Evolutionary conservation across 2,113 vertebrate species (phyloP).

Genomic region (Chloropsis cyanopogon): DNA sequence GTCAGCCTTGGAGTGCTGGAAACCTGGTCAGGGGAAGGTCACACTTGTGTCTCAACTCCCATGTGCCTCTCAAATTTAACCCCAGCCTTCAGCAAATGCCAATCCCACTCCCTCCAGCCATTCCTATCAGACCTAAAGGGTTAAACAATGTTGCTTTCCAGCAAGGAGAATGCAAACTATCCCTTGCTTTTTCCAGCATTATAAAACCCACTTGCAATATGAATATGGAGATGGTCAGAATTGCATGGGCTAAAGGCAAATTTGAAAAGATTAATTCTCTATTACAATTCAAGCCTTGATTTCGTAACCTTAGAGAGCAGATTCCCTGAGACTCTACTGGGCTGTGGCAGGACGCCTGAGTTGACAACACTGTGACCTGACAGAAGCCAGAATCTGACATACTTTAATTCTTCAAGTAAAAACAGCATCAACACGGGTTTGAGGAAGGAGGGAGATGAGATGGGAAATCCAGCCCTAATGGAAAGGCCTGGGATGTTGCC

Average conservation of each 20-base stretch:
- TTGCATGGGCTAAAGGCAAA: not conserved
- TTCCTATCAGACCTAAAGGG: not conserved
- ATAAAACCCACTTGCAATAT: constrained; percentile 39
- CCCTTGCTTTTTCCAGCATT: constrained; percentile 17
- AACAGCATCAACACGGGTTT: not conserved
- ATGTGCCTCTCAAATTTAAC: accelerated
- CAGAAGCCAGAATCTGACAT: not conserved
- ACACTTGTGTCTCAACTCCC: not conserved
- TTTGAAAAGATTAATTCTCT: constrained; percentile 20
- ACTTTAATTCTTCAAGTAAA: not conserved
- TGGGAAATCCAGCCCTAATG: not conserved
- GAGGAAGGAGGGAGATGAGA: not conserved
- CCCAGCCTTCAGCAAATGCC: not conserved
- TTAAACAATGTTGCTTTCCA: not conserved
- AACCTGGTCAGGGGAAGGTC: not conserved
- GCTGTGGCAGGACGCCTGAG: not conserved
- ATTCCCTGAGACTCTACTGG: not conserved
- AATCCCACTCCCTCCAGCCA: not conserved
- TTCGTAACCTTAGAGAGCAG: not conserved
- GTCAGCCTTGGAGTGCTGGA: not conserved
- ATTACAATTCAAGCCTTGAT: not conserved
- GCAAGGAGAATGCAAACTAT: not conserved
- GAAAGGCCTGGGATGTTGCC: not conserved
- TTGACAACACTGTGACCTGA: not conserved
- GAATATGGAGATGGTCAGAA: not conserved